Evolutionary conservation across 2,888 invertebrate species (phyloP).

Genomic region (Napeogenes sylphis): DNA sequence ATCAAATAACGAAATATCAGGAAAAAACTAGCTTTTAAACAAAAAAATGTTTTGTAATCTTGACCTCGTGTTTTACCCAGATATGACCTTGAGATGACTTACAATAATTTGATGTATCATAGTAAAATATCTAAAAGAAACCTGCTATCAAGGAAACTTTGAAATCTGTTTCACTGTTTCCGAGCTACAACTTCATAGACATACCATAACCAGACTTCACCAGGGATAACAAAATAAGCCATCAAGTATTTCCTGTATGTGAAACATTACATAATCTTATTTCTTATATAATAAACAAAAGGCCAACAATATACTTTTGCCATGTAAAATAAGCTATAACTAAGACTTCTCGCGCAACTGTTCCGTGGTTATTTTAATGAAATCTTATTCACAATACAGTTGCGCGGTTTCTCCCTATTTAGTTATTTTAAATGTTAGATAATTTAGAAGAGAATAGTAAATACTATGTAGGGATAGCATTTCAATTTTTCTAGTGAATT

Average conservation of each 20-base stretch:
- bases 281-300: slow-evolving; percentile 6
- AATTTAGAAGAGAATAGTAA: slow-evolving; percentile 17
- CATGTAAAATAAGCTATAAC: slow-evolving; percentile 8
- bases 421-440: neutral
- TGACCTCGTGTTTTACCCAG: too few species aligned
- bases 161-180: too few species aligned
- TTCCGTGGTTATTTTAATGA: slow-evolving; percentile 9
- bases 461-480: slow-evolving; percentile 28
- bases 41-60: too few species aligned
- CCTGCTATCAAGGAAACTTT: too few species aligned
- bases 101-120: too few species aligned
- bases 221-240: too few species aligned
- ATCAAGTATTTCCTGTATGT: neutral
- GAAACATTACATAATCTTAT: neutral
- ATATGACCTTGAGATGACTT: too few species aligned
- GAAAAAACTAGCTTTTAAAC: too few species aligned
- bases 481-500: slow-evolving; percentile 43
- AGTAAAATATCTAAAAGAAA: too few species aligned
- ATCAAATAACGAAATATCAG: too few species aligned
- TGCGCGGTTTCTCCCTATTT: slow-evolving; percentile 11
- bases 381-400: slow-evolving; percentile 8
- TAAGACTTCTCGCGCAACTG: slow-evolving; percentile 16
- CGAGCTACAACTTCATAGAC: too few species aligned
- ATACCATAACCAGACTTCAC: too few species aligned
- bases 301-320: slow-evolving; percentile 16